Conservation (phyloP, 2,888 invertebrate species). For the Myopa testacea region DNA sequence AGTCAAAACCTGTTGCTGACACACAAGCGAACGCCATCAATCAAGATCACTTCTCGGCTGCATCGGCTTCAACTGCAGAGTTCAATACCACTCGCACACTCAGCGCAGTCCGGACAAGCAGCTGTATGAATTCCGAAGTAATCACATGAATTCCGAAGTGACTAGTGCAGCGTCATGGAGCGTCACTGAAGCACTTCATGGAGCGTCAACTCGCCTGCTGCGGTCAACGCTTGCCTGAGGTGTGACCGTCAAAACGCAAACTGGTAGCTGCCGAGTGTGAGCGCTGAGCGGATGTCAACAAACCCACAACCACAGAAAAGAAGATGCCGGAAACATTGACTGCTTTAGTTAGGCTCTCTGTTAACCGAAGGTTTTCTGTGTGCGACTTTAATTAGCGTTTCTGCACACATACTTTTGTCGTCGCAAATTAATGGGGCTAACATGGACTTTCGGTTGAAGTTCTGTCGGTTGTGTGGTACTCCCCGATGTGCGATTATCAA, state of each 20-base stretch:
- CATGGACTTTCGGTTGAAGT: no score
- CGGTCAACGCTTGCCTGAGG: not conserved
- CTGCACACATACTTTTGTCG: no score
- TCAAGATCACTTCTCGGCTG: not conserved
- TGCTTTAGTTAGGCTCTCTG: no score
- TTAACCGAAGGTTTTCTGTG: no score
- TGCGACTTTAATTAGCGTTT: no score
- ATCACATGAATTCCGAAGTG: not conserved
- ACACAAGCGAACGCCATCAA: not conserved
- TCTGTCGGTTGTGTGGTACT: no score
- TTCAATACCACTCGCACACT: constrained; percentile 21
- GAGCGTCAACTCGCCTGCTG: not conserved
- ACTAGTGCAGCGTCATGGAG: not conserved
- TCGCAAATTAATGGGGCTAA: no score
- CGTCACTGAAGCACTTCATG: not conserved
- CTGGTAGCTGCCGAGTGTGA: constrained; percentile 26
- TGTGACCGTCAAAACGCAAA: constrained; percentile 16
- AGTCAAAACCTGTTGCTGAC: not conserved
- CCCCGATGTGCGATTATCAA: no score
- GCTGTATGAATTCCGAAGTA: constrained; percentile 12
- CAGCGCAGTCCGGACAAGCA: constrained; percentile 9
- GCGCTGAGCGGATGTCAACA: constrained; percentile 11
- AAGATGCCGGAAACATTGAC: not conserved
- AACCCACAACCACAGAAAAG: not conserved
- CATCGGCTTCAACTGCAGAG: not conserved